phyloP scores from a whole-genome alignment of 2,113 vertebrate species.

The Saccopteryx bilineata region DNA sequence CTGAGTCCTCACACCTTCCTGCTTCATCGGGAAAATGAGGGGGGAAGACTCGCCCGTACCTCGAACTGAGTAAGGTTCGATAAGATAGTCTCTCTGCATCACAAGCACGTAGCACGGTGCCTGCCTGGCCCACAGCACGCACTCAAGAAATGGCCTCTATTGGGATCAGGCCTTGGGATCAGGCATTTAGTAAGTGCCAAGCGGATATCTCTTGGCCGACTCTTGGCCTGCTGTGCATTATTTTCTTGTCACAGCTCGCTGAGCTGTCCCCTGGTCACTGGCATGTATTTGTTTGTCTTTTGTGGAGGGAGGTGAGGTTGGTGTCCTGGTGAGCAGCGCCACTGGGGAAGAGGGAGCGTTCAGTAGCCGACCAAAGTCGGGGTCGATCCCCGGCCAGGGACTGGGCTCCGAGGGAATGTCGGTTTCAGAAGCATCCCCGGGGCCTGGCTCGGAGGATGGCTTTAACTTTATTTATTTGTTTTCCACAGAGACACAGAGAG shows the following conservation, averaged over 20 bases:
- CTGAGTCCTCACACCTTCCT: neutral
- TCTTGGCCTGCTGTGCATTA: neutral
- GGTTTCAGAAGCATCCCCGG: rapidly evolving
- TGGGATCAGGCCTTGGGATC: neutral
- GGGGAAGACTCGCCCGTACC: neutral
- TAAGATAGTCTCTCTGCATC: rapidly evolving
- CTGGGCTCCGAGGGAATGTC: rapidly evolving
- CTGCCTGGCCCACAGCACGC: neutral
- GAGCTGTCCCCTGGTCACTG: neutral
- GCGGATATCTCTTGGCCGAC: neutral
- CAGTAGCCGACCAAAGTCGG: neutral
- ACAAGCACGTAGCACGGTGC: rapidly evolving
- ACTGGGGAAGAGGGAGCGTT: neutral
- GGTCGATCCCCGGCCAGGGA: neutral
- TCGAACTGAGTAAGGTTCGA: rapidly evolving
- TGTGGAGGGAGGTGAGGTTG: neutral
- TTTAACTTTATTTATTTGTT: neutral
- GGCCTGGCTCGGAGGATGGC: neutral
- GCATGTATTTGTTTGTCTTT: neutral
- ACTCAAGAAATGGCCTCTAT: rapidly evolving
- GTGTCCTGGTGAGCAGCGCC: neutral
- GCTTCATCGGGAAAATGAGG: neutral
- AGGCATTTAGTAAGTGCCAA: neutral
- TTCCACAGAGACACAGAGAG: too few species aligned
- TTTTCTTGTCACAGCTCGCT: neutral